Evolutionary conservation across 2,113 vertebrate species (phyloP), one percentile per base, ranked within the genome.

Genomic region (Lamprotornis superbus): DNA sequence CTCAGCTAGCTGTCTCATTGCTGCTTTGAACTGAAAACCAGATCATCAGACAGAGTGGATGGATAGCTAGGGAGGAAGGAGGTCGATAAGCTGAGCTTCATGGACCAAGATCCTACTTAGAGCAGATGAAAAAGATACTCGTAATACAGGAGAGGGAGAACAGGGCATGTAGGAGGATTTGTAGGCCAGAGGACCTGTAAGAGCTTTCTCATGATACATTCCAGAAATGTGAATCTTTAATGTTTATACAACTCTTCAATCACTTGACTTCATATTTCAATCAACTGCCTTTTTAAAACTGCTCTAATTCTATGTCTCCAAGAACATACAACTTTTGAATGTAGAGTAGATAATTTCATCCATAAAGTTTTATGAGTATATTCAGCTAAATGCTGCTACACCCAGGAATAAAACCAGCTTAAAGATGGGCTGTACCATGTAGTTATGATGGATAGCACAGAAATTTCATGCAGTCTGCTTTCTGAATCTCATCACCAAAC

Each of bases 281-380:
- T 55, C 2, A 24, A n/a, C 42, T 40, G 44, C 17, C 19, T 55
- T 90, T 83, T 67, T 70, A 15, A 1, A 81, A 64, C 61, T 75
- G 47, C 52, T 78, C 27, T 90, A 46, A 75, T 94, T 93, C 80
- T 75, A 44, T 52, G 53, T 60, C 39, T 87, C 60, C 78, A 44
- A 94, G 77, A 71, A 75, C 0, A 0, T 37, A 55, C 14, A 83
- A 4, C 42, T 90, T 90, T 73, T 73, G 80, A 82, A 73, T 61
- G 46, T 33, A 19, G 42, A 83, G 77, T 27, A 92, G 50, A 56
- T 70, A 83, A 94, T 89, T 94, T 74, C 76, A 90, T 89, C 76
- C 59, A 63, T 81, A 52, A 92, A 63, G 23, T 81, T 92, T 92
- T 86, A 83, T 83, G 82, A 91, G 73, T 46, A 77, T 50, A 74